Base-by-base conservation (phyloP, 2,113 vertebrate species). In the Himantopus leucocephalus region DNA sequence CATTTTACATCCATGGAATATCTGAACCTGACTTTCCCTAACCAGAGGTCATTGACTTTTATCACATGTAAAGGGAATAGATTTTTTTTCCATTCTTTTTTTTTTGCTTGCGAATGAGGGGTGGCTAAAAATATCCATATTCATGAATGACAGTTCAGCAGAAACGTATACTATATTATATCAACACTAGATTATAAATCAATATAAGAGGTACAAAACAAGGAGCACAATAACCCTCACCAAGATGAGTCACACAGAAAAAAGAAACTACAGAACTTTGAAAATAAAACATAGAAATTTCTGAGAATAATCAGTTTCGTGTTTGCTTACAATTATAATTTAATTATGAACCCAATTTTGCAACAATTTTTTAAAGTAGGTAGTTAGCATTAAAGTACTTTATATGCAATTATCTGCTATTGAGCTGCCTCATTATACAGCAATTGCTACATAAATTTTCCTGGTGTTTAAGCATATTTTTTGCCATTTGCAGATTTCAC, bases 291-390 rank as follows among this genome's bases (percentile, higher is more conserved):
- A 94, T 37, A 68, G 62, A 84, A 1, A 82, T 92, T 93, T 97
- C 55, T 56, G 90, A 80, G 88, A 96, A 92, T 92, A 92, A 98
- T 91, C 86, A 94, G 35, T 94, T 94, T 97, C 41, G 7, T 64
- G 87, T 96, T 97, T 97, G 93, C 94, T 96, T 88, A 62, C 94
- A 97, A 97, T 98, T 97, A 93, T 95, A 97, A 98, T 97, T 96
- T 97, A 97, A 97, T 98, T 98, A 97, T 45, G 37, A 96, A 76
- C 62, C 43, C 37, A 91, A 95, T 95, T 97, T 96, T 74, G 73
- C 90, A 95, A 92, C 64, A n/a, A 85, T 88, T 96, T 97, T 67
- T 97, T 93, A 56, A 97, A 98, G 92, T 86, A 97, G 93, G 92
- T 95, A 97, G 94, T 96, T 96, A 97, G 70, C 95, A 92, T 88